A percentile compares a stretch with the other conserved stretches of the same genome.
Conservation (phyloP, 2,797 vertebrate genomes). For the Cephalopachus bancanus region DNA sequence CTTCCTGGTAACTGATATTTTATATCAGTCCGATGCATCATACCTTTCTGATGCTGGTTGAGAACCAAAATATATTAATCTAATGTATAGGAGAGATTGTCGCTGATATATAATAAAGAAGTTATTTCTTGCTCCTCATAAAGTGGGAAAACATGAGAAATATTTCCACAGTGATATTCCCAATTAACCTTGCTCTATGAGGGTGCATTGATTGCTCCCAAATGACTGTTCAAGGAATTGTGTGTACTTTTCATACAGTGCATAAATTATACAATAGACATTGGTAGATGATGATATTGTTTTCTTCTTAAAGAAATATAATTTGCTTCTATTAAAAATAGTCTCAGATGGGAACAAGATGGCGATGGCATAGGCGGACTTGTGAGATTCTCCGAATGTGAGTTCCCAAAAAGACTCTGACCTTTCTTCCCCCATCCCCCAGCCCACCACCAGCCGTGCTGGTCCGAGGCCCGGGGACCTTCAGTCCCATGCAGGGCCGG, state of each 20-base stretch:
- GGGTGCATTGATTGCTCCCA: not conserved
- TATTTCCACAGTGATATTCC: not conserved
- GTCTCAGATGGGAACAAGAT: not conserved
- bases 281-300: not conserved
- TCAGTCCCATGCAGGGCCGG: too few species aligned
- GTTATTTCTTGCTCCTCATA: constrained; percentile 1
- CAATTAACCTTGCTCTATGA: not conserved
- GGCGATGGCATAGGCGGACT: too few species aligned
- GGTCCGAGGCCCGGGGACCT: too few species aligned
- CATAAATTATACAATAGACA: not conserved
- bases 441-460: too few species aligned
- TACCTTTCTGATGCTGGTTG: not conserved
- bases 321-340: constrained; percentile 11
- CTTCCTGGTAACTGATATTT: not conserved
- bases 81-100: constrained; percentile 17
- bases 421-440: too few species aligned
- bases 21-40: not conserved
- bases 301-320: not conserved
- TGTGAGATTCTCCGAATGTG: too few species aligned
- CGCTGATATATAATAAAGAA: not conserved
- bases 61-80: not conserved
- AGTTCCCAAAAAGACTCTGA: too few species aligned
- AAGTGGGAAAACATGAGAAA: not conserved
- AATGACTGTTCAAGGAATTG: not conserved
- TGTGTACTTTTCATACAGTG: not conserved